These are phyloP conservation scores for Orchesella cincta DNA, from an alignment of 1,140 invertebrate species.

Conservation along the genomic window DNA sequence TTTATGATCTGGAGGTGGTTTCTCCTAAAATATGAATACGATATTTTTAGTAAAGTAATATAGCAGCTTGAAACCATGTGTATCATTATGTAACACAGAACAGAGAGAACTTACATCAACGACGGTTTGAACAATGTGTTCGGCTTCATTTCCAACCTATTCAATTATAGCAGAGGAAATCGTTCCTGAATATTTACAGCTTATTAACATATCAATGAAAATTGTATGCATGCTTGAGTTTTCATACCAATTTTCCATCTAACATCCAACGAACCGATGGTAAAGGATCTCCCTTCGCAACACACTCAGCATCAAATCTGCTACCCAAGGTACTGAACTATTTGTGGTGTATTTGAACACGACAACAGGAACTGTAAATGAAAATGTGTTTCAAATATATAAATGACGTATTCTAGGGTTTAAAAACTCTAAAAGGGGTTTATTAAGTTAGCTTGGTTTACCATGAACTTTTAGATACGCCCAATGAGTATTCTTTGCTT, in stretches of 20 bases:
- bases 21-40: conserved; percentile 4
- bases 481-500: conserved; percentile 45
- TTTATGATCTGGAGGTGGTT: conserved; percentile 20
- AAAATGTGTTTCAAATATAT: too few species aligned
- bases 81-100: background rate
- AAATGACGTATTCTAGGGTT: too few species aligned
- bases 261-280: conserved; percentile 45
- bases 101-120: conserved; percentile 38
- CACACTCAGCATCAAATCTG: conserved; percentile 49
- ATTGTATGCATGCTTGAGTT: background rate
- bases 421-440: too few species aligned
- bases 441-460: conserved; percentile 17
- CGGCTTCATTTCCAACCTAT: conserved; percentile 45
- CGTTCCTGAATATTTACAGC: background rate
- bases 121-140: conserved; percentile 46
- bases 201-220: background rate
- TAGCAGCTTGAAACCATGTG: too few species aligned
- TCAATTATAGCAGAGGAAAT: conserved; percentile 25
- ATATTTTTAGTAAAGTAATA: too few species aligned
- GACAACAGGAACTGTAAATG: conserved; percentile 45
- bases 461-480: conserved; percentile 45
- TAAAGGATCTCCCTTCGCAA: conserved; percentile 47
- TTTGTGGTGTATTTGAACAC: conserved; percentile 45
- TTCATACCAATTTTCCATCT: conserved; percentile 41
- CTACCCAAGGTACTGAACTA: conserved; percentile 46